phyloP scores from a whole-genome alignment of 2,888 invertebrate genomes.

The Pachycephus smyrnensis region DNA sequence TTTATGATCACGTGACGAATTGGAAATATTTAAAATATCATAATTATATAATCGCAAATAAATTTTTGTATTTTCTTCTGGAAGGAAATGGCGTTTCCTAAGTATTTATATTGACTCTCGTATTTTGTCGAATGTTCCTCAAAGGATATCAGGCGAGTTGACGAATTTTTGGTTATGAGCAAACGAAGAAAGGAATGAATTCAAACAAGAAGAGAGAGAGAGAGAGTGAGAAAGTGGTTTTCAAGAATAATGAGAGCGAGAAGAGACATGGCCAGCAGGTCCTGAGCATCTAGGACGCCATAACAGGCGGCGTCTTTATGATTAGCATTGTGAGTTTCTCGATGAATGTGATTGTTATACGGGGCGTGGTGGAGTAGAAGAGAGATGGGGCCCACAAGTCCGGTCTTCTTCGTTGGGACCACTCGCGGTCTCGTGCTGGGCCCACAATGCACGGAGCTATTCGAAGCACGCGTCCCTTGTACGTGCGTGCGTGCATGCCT shows the following conservation, averaged over 20 bases:
- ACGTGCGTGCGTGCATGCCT: conserved; percentile 58
- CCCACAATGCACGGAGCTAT: conserved; percentile 61
- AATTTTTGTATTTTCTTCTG: background rate
- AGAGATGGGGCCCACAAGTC: conserved; percentile 25
- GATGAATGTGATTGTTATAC: conserved; percentile 67
- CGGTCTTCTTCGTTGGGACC: background rate
- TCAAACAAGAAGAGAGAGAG: background rate
- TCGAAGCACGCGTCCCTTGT: conserved; percentile 65
- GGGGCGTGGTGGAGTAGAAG: conserved; percentile 41
- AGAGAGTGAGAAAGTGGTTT: conserved; percentile 18
- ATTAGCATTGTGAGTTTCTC: conserved; percentile 64
- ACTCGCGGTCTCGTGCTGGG: conserved; percentile 55
- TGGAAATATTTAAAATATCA: background rate
- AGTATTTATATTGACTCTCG: background rate
- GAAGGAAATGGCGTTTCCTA: background rate
- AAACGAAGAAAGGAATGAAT: background rate
- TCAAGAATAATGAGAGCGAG: conserved; percentile 15
- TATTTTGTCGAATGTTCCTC: background rate
- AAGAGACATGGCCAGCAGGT: conserved; percentile 12
- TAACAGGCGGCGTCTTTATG: conserved; percentile 66
- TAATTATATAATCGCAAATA: background rate
- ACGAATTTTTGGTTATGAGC: background rate
- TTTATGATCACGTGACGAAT: too few species aligned
- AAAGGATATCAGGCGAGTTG: background rate
- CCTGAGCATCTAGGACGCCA: conserved; percentile 35